These are phyloP conservation scores for Scaptomyza polygonia DNA, from an alignment of 2,888 invertebrate species.

Conservation along the genomic window DNA sequence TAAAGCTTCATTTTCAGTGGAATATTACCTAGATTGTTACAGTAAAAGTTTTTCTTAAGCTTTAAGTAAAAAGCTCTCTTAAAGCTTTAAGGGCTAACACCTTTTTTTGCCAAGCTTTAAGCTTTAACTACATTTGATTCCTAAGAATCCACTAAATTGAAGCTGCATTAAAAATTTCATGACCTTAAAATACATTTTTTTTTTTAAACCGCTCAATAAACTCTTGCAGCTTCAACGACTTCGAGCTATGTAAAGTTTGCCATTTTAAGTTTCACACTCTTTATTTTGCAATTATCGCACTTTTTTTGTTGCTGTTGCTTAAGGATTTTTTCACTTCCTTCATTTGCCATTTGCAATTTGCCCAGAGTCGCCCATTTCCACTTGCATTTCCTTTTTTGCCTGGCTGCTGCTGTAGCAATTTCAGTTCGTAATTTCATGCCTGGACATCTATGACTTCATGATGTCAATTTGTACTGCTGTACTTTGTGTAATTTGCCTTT, in stretches of 20 bases:
- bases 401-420: slow-evolving; percentile 15
- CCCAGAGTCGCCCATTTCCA: slow-evolving; percentile 26
- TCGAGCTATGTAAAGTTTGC: background rate
- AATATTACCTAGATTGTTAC: too few relatives aligned
- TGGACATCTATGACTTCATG: slow-evolving; percentile 41
- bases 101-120: background rate
- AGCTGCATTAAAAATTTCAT: background rate
- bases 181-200: background rate
- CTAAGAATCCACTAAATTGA: background rate
- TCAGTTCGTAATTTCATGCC: slow-evolving; percentile 40
- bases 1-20: background rate
- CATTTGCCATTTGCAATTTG: slow-evolving; percentile 20
- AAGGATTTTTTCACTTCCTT: slow-evolving; percentile 9
- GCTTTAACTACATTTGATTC: background rate
- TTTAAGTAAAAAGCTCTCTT: background rate
- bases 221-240: background rate
- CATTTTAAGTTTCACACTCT: slow-evolving; percentile 16
- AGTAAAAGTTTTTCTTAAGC: background rate
- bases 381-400: slow-evolving; percentile 4
- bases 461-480: slow-evolving; percentile 37
- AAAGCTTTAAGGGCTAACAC: background rate
- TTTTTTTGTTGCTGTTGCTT: slow-evolving; percentile 15
- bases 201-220: background rate
- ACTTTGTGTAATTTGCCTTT: slow-evolving; percentile 15
- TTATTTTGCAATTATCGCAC: slow-evolving; percentile 36